Conservation (phyloP, 2,888 invertebrate species). For the Drosophila recens region DNA sequence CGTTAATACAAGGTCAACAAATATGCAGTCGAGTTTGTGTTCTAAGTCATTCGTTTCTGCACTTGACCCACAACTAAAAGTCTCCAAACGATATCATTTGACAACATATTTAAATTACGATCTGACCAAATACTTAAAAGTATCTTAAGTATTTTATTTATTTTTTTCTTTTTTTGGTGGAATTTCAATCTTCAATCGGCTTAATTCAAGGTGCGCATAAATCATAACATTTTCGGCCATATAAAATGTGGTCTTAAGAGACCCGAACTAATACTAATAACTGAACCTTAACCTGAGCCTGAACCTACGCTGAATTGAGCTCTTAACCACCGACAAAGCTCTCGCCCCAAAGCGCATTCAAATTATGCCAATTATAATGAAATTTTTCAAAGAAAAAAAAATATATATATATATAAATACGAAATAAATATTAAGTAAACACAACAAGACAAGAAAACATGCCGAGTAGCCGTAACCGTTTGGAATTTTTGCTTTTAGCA, state of each 20-base stretch:
- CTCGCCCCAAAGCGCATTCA: slow-evolving; percentile 76
- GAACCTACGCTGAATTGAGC: slow-evolving; percentile 14
- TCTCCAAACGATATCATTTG: background rate
- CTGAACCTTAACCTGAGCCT: slow-evolving; percentile 19
- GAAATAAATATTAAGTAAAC: slow-evolving; percentile 22
- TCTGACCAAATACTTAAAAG: slow-evolving; percentile 22
- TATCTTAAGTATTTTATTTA: slow-evolving; percentile 15
- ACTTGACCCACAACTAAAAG: slow-evolving; percentile 21
- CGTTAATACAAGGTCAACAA: slow-evolving; percentile 35
- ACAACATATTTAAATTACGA: slow-evolving; percentile 8
- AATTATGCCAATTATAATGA: slow-evolving; percentile 77
- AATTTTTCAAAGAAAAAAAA: slow-evolving; percentile 53
- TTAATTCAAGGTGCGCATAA: slow-evolving; percentile 65
- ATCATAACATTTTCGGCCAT: slow-evolving; percentile 61
- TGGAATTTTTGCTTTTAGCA: slow-evolving; percentile 71
- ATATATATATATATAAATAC: slow-evolving; percentile 40
- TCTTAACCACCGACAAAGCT: slow-evolving; percentile 51
- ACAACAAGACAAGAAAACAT: slow-evolving; percentile 24
- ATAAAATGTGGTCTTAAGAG: slow-evolving; percentile 63
- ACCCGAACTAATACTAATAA: slow-evolving; percentile 22
- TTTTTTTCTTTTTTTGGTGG: too few relatives aligned
- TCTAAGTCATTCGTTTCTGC: slow-evolving; percentile 47
- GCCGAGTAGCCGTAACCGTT: slow-evolving; percentile 26
- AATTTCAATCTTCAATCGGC: slow-evolving; percentile 40
- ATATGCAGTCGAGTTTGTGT: slow-evolving; percentile 45